A percentile compares a stretch with the other conserved stretches of the same genome.
Evolutionary conservation across 2,888 invertebrate genomes (phyloP).

Genomic region (Azorinus chamasolen): DNA sequence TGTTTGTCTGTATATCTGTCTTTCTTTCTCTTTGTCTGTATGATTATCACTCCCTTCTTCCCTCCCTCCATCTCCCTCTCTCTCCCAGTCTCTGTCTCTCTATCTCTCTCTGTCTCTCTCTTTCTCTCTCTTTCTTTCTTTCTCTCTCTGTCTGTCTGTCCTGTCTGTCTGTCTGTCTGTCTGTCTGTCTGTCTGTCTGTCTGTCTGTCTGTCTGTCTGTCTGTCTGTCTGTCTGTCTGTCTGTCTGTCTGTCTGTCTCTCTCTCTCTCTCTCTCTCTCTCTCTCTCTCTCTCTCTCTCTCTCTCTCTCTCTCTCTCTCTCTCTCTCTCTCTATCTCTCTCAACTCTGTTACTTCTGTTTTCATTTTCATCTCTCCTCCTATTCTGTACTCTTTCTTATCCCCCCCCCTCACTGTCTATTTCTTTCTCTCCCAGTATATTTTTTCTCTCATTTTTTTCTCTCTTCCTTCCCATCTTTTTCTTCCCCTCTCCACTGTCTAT

Average conservation of each 20-base stretch:
- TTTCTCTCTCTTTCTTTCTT: not conserved
- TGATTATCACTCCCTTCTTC: not conserved
- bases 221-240: not conserved
- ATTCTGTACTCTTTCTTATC: not conserved
- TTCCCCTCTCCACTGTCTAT: no score
- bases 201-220: not conserved
- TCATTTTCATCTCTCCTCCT: not conserved
- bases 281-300: slow-evolving; percentile 1
- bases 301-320: no score
- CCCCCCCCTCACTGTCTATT: not conserved
- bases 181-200: not conserved
- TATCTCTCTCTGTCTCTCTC: no score
- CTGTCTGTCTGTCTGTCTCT: not conserved
- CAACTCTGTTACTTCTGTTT: no score
- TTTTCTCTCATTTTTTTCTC: no score
- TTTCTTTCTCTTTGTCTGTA: not conserved
- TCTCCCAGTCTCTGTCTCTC: no score
- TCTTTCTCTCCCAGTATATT: slow-evolving; percentile 1
- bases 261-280: slow-evolving; percentile 3
- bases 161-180: no score
- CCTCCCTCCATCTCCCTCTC: no score
- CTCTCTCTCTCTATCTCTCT: no score
- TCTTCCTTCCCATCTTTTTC: no score
- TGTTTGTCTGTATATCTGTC: no score
- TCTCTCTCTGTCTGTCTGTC: no score